Base-by-base conservation (phyloP, 2,888 invertebrate species). In the Xylophagus ater region DNA sequence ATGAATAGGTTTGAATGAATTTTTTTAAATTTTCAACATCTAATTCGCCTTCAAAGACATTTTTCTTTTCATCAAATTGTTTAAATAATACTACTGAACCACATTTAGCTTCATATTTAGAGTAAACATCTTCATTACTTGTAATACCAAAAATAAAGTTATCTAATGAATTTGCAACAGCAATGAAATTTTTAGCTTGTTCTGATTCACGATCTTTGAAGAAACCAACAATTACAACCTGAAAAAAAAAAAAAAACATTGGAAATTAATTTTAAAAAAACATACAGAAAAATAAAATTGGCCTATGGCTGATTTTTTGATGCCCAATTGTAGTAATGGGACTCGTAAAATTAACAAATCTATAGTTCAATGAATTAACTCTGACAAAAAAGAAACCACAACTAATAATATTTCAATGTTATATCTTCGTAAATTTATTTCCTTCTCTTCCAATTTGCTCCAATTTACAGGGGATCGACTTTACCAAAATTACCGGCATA, bases 131-230 rank as follows among this genome's bases (percentile, higher is more conserved):
- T 49, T 81, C 82, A 41, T 78, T 80, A 51, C 76, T 76, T 38
- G 86, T 81, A 57, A 97, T 75, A 54, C 76, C 96, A 59, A 98
- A 98, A 34, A 80, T 76, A 61, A 84, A 76, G 59, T 93, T 90
- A 58, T 98, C 97, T 48, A 85, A 72, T 28, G 71, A 65, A 50
- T 76, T 74, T 42, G 93, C 96, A 41, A 82, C 82, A 48, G 76
- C 71, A 49, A 86, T 67, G 74, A 84, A 97, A 30, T 74, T 72
- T 68, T 90, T 88, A 26, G 93, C 94, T 47, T 73, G 78, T 10
- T 76, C 80, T 21, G 81, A 76, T 42, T 78, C 76, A 47, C 73
- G 72, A 60, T 93, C 83, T 54, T 81, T 77, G 72, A 92, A 92
- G 79, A 86, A 92, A 64, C 92, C 94, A 58, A 97, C 69, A 49